phyloP scores from a whole-genome alignment of 2,888 invertebrate genomes.

The Masnerella sp. region DNA sequence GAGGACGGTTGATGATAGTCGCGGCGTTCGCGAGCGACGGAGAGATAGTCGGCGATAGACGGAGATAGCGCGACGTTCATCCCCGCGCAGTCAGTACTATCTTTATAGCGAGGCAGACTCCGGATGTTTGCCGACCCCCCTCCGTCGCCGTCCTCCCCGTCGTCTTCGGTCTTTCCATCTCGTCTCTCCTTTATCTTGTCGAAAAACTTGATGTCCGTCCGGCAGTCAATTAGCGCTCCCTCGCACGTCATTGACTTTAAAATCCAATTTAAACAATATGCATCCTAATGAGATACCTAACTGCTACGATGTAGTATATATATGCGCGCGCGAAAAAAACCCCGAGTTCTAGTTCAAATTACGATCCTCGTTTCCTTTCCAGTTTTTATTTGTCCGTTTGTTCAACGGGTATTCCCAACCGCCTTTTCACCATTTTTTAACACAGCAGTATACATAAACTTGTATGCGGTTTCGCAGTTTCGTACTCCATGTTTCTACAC shows the following conservation, averaged over 20 bases:
- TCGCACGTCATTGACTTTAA: slow-evolving; percentile 61
- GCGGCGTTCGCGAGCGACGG: slow-evolving; percentile 18
- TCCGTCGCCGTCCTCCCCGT: slow-evolving; percentile 8
- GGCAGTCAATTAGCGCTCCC: slow-evolving; percentile 61
- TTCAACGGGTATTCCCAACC: too few relatives aligned
- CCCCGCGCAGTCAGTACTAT: slow-evolving; percentile 35
- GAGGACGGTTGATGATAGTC: slow-evolving; percentile 48
- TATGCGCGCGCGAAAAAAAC: slow-evolving; percentile 29
- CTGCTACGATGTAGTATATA: slow-evolving; percentile 51
- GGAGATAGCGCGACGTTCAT: slow-evolving; percentile 11
- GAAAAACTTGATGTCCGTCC: slow-evolving; percentile 61
- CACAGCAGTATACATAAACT: too few relatives aligned
- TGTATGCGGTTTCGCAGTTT: too few relatives aligned
- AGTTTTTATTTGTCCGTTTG: slow-evolving; percentile 27
- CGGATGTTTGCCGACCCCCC: slow-evolving; percentile 51
- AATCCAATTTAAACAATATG: slow-evolving; percentile 62
- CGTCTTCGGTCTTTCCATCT: slow-evolving; percentile 49
- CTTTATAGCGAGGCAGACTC: slow-evolving; percentile 47
- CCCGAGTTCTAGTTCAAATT: slow-evolving; percentile 40
- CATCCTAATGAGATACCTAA: slow-evolving; percentile 62
- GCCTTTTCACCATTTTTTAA: too few relatives aligned
- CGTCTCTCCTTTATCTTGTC: slow-evolving; percentile 61
- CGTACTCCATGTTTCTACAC: too few relatives aligned
- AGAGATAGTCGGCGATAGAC: slow-evolving; percentile 4
- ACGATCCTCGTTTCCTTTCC: slow-evolving; percentile 21